Conservation (phyloP, 2,797 vertebrate genomes). For the Malurus leucopterus region DNA sequence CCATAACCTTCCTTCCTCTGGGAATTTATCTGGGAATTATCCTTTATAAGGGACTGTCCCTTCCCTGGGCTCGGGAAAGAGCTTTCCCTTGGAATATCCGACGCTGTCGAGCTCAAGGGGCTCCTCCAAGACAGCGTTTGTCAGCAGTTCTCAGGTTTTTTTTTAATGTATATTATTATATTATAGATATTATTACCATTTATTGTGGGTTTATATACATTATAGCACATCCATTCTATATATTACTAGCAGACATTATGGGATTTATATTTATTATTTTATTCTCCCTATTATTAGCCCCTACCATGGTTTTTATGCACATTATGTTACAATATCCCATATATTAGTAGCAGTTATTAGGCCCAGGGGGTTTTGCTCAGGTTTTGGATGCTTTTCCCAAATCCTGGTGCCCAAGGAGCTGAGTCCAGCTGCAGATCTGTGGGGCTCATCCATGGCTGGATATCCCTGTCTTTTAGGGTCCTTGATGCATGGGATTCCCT, state of each 20-base stretch:
- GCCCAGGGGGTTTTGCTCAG: neutral
- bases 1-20: neutral
- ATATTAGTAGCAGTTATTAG: neutral
- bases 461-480: neutral
- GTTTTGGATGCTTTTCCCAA: neutral
- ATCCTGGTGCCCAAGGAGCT: accelerated
- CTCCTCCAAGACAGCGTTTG: accelerated
- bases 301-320: neutral
- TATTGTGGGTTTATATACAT: neutral
- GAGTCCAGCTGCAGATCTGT: neutral
- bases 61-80: neutral
- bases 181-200: neutral
- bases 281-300: neutral
- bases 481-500: no score
- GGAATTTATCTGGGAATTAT: neutral
- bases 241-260: neutral
- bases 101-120: accelerated
- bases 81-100: neutral
- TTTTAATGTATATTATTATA: neutral
- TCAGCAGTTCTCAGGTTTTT: neutral
- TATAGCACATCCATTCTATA: neutral
- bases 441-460: accelerated
- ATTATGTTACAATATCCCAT: neutral
- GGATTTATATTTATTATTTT: neutral
- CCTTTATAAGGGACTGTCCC: accelerated